phyloP scores from a whole-genome alignment of 2,797 vertebrate species.

The Peromyscus eremicus region DNA sequence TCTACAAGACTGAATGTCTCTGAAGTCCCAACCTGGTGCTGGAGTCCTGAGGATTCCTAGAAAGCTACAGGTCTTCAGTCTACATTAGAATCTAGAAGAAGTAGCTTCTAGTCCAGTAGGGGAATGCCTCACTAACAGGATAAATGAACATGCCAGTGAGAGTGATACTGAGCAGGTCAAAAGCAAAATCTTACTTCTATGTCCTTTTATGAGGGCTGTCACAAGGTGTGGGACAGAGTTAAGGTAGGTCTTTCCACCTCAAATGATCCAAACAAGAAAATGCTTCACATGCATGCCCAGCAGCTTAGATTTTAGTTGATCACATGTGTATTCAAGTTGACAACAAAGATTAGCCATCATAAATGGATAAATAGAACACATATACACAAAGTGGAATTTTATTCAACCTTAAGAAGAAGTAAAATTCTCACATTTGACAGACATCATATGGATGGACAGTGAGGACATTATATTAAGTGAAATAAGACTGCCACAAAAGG shows the following conservation, averaged over 20 bases:
- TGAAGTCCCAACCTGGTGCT: background rate
- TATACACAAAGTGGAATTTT: background rate
- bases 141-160: too few relatives aligned
- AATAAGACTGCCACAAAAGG: background rate
- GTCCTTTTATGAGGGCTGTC: background rate
- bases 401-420: background rate
- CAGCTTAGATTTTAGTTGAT: background rate
- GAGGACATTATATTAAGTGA: background rate
- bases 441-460: background rate
- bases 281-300: background rate
- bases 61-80: background rate
- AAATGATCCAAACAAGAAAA: background rate
- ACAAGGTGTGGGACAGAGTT: background rate
- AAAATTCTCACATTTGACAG: background rate
- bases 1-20: background rate
- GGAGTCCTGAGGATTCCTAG: background rate
- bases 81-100: background rate
- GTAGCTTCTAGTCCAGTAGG: background rate
- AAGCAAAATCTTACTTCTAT: background rate
- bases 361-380: background rate
- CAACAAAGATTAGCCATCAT: background rate
- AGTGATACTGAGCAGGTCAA: background rate
- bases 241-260: background rate
- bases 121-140: background rate
- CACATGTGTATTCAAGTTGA: background rate